Conservation (phyloP, 1,140 invertebrate genomes). For the Sesamia nonagrioides region DNA sequence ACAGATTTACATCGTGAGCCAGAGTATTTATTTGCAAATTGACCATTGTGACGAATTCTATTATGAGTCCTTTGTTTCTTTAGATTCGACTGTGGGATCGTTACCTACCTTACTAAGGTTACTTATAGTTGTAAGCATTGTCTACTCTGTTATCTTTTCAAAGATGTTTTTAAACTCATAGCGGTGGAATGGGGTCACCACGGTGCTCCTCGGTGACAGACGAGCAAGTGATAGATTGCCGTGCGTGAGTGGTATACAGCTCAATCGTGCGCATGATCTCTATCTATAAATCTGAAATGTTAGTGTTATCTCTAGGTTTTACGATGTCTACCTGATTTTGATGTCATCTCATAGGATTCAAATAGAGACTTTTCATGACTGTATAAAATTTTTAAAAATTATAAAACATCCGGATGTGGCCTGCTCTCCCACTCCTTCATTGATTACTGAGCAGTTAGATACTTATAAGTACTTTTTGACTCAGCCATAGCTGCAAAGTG, state of each 20-base stretch:
- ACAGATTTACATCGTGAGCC: conserved; percentile 37
- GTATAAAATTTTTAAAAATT: not conserved
- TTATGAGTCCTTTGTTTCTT: conserved; percentile 22
- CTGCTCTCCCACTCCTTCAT: not conserved
- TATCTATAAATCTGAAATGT: conserved; percentile 39
- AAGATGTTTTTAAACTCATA: not conserved
- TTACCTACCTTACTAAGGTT: too few relatives aligned
- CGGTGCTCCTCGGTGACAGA: conserved; percentile 33
- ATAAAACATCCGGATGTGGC: not conserved
- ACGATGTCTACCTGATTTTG: conserved; percentile 12
- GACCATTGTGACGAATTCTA: conserved; percentile 36
- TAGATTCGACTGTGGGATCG: not conserved
- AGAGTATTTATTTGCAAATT: conserved; percentile 24
- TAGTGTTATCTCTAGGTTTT: conserved; percentile 14
- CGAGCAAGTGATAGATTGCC: conserved; percentile 37
- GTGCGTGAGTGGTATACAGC: conserved; percentile 18
- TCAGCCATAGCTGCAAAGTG: not conserved
- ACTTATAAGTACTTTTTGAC: not conserved
- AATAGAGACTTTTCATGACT: conserved; percentile 1
- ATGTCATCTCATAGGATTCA: not conserved
- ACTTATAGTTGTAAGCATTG: conserved; percentile 3
- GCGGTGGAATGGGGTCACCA: conserved; percentile 35
- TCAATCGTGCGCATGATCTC: conserved; percentile 27
- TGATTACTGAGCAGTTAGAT: not conserved
- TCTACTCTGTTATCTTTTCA: conserved; percentile 12